Evolutionary conservation across 2,113 vertebrate species (phyloP), one percentile per base, ranked within the genome.

Genomic region (Halichoeres trimaculatus): DNA sequence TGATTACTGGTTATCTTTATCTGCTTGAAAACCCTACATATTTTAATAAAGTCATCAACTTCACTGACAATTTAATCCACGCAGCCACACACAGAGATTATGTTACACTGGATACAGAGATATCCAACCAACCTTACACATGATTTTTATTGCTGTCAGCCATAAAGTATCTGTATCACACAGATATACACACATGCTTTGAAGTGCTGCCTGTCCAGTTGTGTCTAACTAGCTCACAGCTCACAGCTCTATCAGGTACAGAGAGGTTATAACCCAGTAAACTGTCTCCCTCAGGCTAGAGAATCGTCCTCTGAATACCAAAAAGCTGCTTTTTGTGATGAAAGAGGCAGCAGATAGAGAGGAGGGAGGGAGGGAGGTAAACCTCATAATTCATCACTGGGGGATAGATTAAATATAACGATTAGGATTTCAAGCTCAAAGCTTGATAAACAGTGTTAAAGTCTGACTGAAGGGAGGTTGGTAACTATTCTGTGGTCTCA

Each of bases 211-310:
- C 65, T 61, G 61, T 36, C 83, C 56, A 4, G 30, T 43, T 41
- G 8, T 3, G 24, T 72, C 10, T 61, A 10, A 79, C 64, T 68
- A 26, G 41, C 57, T 11, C 58, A 88, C 60, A 26, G 41, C 57
- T 11, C 58, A 88, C 60, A 52, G 70, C 79, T 87, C 77, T 69
- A 76, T 85, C 65, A 75, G 76, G 48, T 81, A 78, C 75, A 45
- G 61, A 71, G 74, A 53, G 34, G 68, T 73, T 89, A 86, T 80
- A 89, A 89, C 71, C 52, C 43, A 80, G 74, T 81, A 89, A 90
- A 90, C 70, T 48, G 73, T 80, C 75, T 91, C 88, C 90, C 87
- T 71, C 22, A 84, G 89, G 91, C 81, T 62, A 69, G 40, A n/a
- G 68, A 61, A 66, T 73, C 67, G 61, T 63, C 75, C 19, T 70